Evolutionary conservation across 2,888 invertebrate genomes (phyloP), one percentile per base, ranked within the genome.

Genomic region (Drosophila affinis): DNA sequence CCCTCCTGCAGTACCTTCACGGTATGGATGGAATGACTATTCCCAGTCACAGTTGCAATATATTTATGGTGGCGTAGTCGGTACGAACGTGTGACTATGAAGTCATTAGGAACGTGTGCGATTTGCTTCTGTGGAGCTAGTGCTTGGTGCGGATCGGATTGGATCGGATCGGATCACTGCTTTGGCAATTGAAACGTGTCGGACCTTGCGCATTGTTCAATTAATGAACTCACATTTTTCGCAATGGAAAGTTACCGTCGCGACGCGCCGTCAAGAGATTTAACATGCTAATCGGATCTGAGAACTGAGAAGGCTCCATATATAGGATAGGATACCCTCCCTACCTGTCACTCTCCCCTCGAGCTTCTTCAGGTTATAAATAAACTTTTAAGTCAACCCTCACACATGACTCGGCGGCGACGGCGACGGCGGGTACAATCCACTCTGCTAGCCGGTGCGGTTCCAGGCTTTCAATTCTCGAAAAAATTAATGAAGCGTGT

Each of bases 401-500:
- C 55, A 74, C 55, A 74, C 56, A 59, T 51, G 67, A 67, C 32
- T 45, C 56, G 52, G 39, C 27, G 21, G 53, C 18, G 21, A 39
- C 27, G 21, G 53, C 18, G 21, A 39, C 27, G 32, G n/a, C 57
- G 63, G 45, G 52, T 56, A 39, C 34, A 39, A 65, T 62, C 59
- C 57, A 48, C 54, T 32, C 51, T 39, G 62, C 39, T 55, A 72
- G 59, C 27, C 29, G 51, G 45, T 46, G 65, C 61, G 69, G 62
- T 63, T 72, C 46, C 52, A 70, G 44, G 39, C 63, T 75, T 73
- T 75, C 72, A 72, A 76, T 79, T 72, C 65, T 60, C 68, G 64
- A 61, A 63, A 63, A 76, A 88, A 71, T 87, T 87, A 82, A 87
- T 81, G 87, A 83, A 83, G 77, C 81, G 81, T 86, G 74, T 78